Percentiles rank a stretch among this genome's conserved stretches.
Evolutionary conservation across 2,888 invertebrate genomes (phyloP).

Genomic region (Seladonia tumulorum): DNA sequence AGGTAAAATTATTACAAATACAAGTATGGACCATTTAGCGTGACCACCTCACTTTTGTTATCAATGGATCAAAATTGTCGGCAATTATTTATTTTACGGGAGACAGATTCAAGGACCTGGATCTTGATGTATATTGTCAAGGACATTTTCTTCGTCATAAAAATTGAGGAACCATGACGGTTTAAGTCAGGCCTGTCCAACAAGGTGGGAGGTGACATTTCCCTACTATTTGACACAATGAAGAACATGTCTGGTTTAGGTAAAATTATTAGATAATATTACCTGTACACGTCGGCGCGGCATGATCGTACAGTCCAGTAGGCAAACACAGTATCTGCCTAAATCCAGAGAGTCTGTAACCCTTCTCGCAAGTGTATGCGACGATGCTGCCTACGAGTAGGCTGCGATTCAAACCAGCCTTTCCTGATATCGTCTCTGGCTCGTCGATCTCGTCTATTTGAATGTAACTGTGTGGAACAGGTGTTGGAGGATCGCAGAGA

Average conservation of each 20-base stretch:
- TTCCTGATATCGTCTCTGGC: constrained; percentile 60
- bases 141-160: not conserved
- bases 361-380: constrained; percentile 90
- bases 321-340: constrained; percentile 89
- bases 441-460: constrained; percentile 78
- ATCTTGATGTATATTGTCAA: not conserved
- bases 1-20: too few relatives aligned
- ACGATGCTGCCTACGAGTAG: constrained; percentile 89
- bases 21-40: too few relatives aligned
- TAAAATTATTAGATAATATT: constrained; percentile 48
- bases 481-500: constrained; percentile 79
- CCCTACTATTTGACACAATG: too few relatives aligned
- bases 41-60: too few relatives aligned
- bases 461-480: constrained; percentile 76
- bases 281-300: constrained; percentile 91
- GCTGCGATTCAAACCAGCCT: constrained; percentile 76
- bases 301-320: constrained; percentile 92
- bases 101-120: not conserved
- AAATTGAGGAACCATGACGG: too few relatives aligned
- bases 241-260: not conserved
- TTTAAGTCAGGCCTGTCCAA: too few relatives aligned
- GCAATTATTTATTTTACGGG: not conserved
- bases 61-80: too few relatives aligned
- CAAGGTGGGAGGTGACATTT: too few relatives aligned
- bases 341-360: constrained; percentile 89